phyloP scores from a whole-genome alignment of 2,888 invertebrate species.

The Scaeva pyrastri region DNA sequence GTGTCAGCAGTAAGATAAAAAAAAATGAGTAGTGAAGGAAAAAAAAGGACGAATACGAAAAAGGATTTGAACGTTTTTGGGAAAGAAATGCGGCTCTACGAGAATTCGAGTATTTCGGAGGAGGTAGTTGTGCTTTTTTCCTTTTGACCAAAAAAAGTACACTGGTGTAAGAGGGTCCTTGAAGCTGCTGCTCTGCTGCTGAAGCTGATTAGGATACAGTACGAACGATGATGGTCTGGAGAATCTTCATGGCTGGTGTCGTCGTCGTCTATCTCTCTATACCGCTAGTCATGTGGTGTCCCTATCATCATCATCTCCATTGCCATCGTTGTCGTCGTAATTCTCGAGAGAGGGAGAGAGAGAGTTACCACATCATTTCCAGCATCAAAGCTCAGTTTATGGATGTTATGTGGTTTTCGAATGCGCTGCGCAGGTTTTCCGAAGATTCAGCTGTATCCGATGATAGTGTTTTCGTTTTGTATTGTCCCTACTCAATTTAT shows the following conservation, averaged over 20 bases:
- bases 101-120: background rate
- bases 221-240: background rate
- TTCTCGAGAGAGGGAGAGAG: background rate
- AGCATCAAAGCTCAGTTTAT: slow-evolving; percentile 35
- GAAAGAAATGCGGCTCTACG: slow-evolving; percentile 51
- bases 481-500: no score
- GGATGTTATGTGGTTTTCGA: slow-evolving; percentile 12
- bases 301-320: background rate
- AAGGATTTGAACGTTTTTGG: slow-evolving; percentile 70
- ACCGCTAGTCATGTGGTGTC: no score
- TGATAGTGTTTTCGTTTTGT: background rate
- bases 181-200: slow-evolving; percentile 36
- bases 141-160: slow-evolving; percentile 29
- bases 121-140: slow-evolving; percentile 57
- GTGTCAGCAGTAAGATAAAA: no score
- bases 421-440: slow-evolving; percentile 72
- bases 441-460: slow-evolving; percentile 64
- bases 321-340: no score
- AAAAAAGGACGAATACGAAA: slow-evolving; percentile 55
- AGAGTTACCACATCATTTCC: background rate
- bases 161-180: slow-evolving; percentile 40
- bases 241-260: slow-evolving; percentile 8
- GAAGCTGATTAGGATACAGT: slow-evolving; percentile 54
- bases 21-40: slow-evolving; percentile 22
- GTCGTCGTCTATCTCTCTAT: slow-evolving; percentile 2